Evolutionary conservation across 2,113 vertebrate genomes (phyloP).

Genomic region (Manacus vitellinus): DNA sequence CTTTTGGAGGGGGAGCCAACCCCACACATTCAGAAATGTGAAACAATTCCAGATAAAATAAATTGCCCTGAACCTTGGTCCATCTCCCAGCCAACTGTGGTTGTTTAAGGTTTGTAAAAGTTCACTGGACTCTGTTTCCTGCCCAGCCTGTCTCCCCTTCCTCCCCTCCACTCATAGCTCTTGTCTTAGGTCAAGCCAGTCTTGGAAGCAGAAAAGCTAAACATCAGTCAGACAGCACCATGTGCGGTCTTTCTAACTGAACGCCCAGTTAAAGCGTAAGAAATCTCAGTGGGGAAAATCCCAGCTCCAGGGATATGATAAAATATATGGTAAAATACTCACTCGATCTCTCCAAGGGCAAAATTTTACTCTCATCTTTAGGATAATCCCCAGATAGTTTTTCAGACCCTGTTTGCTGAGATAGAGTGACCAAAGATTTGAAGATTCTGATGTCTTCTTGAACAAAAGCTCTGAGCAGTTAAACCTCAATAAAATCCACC

Average conservation of each 20-base stretch:
- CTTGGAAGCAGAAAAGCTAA: slow-evolving; percentile 39
- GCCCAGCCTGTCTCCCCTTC: slow-evolving; percentile 36
- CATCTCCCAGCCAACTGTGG: slow-evolving; percentile 5
- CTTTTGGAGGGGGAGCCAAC: not conserved
- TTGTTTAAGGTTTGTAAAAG: slow-evolving; percentile 58
- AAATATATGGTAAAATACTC: not conserved
- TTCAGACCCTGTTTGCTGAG: not conserved
- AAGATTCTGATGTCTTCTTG: not conserved
- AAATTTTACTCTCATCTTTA: not conserved
- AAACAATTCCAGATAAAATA: slow-evolving; percentile 50
- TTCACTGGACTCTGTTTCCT: slow-evolving; percentile 60
- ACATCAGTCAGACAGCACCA: not conserved
- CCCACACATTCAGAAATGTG: not conserved
- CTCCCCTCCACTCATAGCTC: slow-evolving; percentile 8
- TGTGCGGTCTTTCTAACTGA: slow-evolving; percentile 15
- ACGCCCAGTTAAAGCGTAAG: not conserved
- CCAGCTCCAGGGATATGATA: not conserved
- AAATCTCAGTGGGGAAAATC: not conserved
- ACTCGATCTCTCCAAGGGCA: not conserved
- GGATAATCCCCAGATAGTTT: not conserved
- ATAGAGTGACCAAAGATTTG: not conserved
- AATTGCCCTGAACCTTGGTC: slow-evolving; percentile 47
- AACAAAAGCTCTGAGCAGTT: not conserved
- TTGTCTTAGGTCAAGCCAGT: not conserved
- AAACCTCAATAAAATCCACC: not conserved